Evolutionary conservation across 2,888 invertebrate genomes (phyloP).

Genomic region (Coelinius sp.): DNA sequence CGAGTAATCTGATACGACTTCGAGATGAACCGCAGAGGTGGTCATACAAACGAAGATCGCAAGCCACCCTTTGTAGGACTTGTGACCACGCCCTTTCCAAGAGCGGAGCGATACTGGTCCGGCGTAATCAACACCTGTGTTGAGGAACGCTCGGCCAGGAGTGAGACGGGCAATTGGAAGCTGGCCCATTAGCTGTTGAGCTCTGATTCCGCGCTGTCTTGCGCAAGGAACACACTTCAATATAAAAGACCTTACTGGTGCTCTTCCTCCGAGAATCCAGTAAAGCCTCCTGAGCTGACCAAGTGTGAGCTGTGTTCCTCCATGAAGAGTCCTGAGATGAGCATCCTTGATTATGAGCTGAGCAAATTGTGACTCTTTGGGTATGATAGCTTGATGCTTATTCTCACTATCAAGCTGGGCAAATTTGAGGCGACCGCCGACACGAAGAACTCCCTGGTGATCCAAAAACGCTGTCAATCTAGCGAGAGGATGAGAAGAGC

Average conservation of each 20-base stretch:
- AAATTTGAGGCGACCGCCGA: slow-evolving; percentile 35
- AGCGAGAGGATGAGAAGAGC: not conserved
- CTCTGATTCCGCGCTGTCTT: not conserved
- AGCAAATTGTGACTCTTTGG: slow-evolving; percentile 22
- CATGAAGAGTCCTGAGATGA: not conserved
- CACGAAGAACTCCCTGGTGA: slow-evolving; percentile 6
- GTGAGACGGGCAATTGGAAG: not conserved
- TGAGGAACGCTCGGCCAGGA: not conserved
- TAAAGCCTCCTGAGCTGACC: slow-evolving; percentile 17
- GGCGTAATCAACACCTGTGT: slow-evolving; percentile 25
- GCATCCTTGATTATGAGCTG: slow-evolving; percentile 12
- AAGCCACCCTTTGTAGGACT: not conserved
- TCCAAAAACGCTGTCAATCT: not conserved
- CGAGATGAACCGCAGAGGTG: slow-evolving; percentile 14
- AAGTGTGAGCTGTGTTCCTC: slow-evolving; percentile 25
- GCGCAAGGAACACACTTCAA: slow-evolving; percentile 32
- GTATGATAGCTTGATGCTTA: slow-evolving; percentile 31
- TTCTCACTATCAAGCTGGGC: not conserved
- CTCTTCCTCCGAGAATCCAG: slow-evolving; percentile 46
- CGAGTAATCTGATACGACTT: no score
- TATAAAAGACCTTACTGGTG: slow-evolving; percentile 33
- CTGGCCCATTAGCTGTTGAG: not conserved
- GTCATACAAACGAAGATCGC: not conserved
- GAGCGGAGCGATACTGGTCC: slow-evolving; percentile 5
- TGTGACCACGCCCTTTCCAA: not conserved